Base-by-base conservation (phyloP, 2,888 invertebrate genomes). In the Hydrotaea diabolus region DNA sequence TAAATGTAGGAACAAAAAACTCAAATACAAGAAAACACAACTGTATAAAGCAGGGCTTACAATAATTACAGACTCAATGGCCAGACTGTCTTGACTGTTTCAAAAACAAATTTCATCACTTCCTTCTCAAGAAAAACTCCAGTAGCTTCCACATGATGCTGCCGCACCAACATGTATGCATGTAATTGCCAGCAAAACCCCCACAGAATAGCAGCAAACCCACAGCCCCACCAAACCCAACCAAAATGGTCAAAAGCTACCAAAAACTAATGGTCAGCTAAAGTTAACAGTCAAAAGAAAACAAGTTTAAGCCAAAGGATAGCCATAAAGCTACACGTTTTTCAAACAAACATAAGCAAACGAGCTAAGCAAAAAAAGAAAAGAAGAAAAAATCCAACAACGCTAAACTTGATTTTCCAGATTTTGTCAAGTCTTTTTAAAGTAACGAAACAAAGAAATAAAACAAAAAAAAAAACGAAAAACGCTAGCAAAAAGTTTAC, bases 371-470 rank as follows among this genome's bases (percentile, higher is more conserved):
- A 80, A n/a, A n/a, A n/a, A n/a, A n/a, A n/a, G n/a, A n/a, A n/a
- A n/a, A n/a, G n/a, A n/a, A n/a, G n/a, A n/a, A n/a, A n/a, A n/a
- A n/a, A n/a, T n/a, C n/a, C n/a, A n/a, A n/a, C n/a, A n/a, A n/a
- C n/a, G n/a, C n/a, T n/a, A n/a, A 84, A 85, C 85, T 77, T 82
- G 85, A 82, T 77, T 85, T 82, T 82, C 77, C 62, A 83, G 76
- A 73, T 73, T 71, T 74, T 72, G 53, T 72, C 62, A 55, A 62
- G 71, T 15, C 69, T 62, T 71, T 82, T n/a, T n/a, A n/a, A n/a
- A n/a, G n/a, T n/a, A n/a, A n/a, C n/a, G n/a, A n/a, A n/a, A n/a
- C 39, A 81, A 57, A 21, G 46, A 69, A n/a, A n/a, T n/a, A n/a
- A 73, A 82, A 55, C 64, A 73, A 39, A 64, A 81, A 81, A 19